These are phyloP conservation scores for Gari tellinella DNA, from an alignment of 2,888 invertebrate species.

Conservation along the genomic window DNA sequence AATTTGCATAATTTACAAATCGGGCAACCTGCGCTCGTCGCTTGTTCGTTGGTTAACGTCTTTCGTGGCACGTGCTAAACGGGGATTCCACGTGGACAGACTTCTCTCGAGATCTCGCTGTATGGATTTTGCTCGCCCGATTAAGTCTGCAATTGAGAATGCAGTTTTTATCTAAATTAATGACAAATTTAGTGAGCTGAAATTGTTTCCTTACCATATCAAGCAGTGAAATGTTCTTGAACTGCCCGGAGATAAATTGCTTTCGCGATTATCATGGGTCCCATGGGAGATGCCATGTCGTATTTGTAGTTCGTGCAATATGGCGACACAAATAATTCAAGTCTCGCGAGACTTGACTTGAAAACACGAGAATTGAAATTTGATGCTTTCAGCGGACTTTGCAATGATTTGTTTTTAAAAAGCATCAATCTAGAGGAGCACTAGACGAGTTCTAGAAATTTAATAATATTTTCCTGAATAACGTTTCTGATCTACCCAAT, in stretches of 20 bases:
- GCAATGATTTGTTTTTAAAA: constrained; percentile 6
- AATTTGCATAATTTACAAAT: too few species aligned
- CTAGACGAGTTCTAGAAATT: too few species aligned
- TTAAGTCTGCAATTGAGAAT: constrained; percentile 37
- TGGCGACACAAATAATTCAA: constrained; percentile 37
- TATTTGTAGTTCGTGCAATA: constrained; percentile 36
- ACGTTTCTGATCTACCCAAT: too few species aligned
- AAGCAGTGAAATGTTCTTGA: constrained; percentile 27
- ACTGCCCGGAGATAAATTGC: constrained; percentile 38
- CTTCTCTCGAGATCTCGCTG: constrained; percentile 30
- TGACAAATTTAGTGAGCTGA: constrained; percentile 49
- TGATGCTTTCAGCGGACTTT: neutral
- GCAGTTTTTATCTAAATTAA: constrained; percentile 49
- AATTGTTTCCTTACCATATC: constrained; percentile 43
- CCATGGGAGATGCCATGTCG: constrained; percentile 19
- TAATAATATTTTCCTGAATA: too few species aligned
- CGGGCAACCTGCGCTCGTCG: too few species aligned
- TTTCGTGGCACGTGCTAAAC: constrained; percentile 11
- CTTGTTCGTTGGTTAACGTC: too few species aligned
- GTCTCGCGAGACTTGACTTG: constrained; percentile 29
- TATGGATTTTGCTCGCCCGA: constrained; percentile 28
- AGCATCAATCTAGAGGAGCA: neutral
- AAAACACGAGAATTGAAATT: neutral
- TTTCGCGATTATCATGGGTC: constrained; percentile 30
- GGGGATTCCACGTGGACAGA: constrained; percentile 16